Base-by-base conservation (phyloP, 2,113 vertebrate species). In the Neolamprologus hecqui region DNA sequence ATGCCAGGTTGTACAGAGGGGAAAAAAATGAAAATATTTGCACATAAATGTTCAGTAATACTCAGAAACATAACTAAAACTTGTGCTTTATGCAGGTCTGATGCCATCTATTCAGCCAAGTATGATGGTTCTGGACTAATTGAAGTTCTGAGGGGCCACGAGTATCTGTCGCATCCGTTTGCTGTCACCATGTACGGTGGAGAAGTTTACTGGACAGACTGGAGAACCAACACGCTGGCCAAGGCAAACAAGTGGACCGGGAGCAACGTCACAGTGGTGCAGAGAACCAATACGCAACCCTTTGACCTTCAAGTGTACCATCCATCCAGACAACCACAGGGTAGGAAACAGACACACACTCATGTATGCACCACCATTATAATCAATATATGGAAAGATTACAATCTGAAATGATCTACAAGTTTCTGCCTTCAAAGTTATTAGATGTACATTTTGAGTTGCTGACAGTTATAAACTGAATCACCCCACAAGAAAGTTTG, bases 231-330 rank as follows among this genome's bases (percentile, higher is more conserved):
- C 96, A 99, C 98, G 0, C 93, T 99, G 94, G 98, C 98, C 90
- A 99, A 99, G 93, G 98, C 98, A 88, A 99, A 99, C 97, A 99
- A 99, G 92, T 99, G 98, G 98, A 99, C 98, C 0, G 98, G 98
- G 51, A 97, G 97, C 96, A 99, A 99, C 0, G 98, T 99, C 82
- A 99, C 98, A 0, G 98, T 99, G 84, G 98, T 99, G 12, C 98
- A 99, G 94, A 97, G 98, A 81, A 99, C 98, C 94, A 99, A 99
- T 92, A 99, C 98, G 0, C 98, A 99, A 87, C 98, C 98, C 2
- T 99, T 99, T 4, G 98, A 99, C 94, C 97, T 99, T 63, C 98
- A 99, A 94, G 98, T 99, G 10, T 99, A 99, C 84, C 98, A 99
- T 91, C 98, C 98, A 1, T 98, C 98, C 86, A 96, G 98, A 88